Evolutionary conservation across 2,113 vertebrate species (phyloP), one percentile per base, ranked within the genome.

Genomic region (Microtus richardsoni): DNA sequence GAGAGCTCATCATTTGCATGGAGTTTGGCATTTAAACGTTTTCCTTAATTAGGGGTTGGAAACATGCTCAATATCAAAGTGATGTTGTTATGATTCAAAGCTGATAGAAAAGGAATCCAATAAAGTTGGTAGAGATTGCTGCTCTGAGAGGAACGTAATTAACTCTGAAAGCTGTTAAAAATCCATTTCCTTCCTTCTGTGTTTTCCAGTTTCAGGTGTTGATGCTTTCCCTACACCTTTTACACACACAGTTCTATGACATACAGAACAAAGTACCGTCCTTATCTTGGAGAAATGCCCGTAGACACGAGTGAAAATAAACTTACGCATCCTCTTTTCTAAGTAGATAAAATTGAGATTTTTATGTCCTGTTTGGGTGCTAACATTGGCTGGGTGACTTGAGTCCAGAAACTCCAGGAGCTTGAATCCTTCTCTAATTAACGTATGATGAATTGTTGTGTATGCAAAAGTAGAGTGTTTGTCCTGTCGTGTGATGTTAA

Each of bases 31-130:
- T 88, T 94, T 93, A 66, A 52, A 88, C 88, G 75, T 78, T 95
- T 95, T 92, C 66, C 73, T 92, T 78, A 89, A 86, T 91, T 91
- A 91, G 54, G 60, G 93, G 82, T 91, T 88, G 22, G 30, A 71
- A 80, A 89, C 41, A 28, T 64, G 52, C 36, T 79, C 88, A 91
- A 41, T 86, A 54, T 90, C 80, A 41, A 90, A 92, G 49, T 26
- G 33, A 44, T 70, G 16, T 33, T 96, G 44, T 68, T 78, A 28
- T 41, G 77, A 78, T 94, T 95, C 68, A 92, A 12, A 89, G 24
- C 75, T 62, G 13, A 88, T 90, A 39, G n/a, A 70, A 97, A 94
- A 95, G 62, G 58, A 93, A 94, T 93, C 58, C 87, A 95, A 52
- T 80, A 85, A 93, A 91, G 80, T 78, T 41, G 95, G 64, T 86